Evolutionary conservation across 2,888 invertebrate species (phyloP), one percentile per base, ranked within the genome.

Genomic region (Lepidocyrtinus sp.): DNA sequence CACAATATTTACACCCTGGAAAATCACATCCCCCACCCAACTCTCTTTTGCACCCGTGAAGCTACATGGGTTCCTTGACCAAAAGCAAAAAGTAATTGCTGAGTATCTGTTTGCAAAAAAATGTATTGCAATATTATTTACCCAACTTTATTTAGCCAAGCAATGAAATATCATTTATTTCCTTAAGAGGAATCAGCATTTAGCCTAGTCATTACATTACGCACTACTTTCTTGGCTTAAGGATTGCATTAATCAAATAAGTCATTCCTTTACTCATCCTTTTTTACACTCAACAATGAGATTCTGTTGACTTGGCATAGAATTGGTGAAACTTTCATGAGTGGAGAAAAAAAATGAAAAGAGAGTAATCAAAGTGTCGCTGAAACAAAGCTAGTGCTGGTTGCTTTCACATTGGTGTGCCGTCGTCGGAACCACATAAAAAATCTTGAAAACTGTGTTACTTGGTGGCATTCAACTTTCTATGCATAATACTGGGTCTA

Each of bases 391-490:
- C 71, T 62, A 24, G 55, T 12, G 12, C 12, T 3, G 61, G 62
- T 72, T 36, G 62, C 50, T 70, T 71, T 59, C 45, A 65, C 17
- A 73, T 55, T 55, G 55, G n/a, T 3, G 62, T 46, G 78, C 78
- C 68, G 72, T 65, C 67, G 64, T 15, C 55, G 55, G 55, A 55
- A 72, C 65, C 65, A 74, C 65, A 74, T 27, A 67, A 68, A 55
- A 46, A 72, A 69, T 72, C 69, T 76, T 82, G 76, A 82, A 55
- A 85, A 82, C 83, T 85, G 75, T 85, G 85, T 84, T 85, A 85
- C 85, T 85, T 73, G 25, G 81, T 84, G 85, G 84, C 84, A 82
- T 85, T 85, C 84, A 84, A 85, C 85, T 78, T 76, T 81, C 78
- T 72, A 78, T 72, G 61, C 50, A 78, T 72, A 72, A 71, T 77